A percentile compares a stretch with the other conserved stretches of the same genome.
Conservation (phyloP, 1,140 invertebrate genomes). For the Oreohelix idahoensis region DNA sequence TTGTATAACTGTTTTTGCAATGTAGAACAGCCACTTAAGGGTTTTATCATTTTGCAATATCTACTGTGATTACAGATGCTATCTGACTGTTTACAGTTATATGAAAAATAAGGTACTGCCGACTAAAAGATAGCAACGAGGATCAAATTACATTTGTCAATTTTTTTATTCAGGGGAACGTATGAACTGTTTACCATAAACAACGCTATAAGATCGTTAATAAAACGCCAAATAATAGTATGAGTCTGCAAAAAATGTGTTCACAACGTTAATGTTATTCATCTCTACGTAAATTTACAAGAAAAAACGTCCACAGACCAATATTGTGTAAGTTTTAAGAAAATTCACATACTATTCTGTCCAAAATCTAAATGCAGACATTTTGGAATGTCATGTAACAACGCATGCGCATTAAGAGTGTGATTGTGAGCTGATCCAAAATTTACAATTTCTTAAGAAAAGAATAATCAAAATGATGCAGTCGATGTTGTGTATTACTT, state of each 20-base stretch:
- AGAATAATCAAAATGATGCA: too few relatives aligned
- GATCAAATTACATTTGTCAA: too few relatives aligned
- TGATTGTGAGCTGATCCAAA: too few relatives aligned
- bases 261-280: background rate
- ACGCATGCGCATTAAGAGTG: constrained; percentile 29
- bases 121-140: too few relatives aligned
- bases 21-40: background rate
- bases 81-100: background rate
- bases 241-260: too few relatives aligned
- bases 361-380: constrained; percentile 11
- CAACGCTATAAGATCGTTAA: background rate
- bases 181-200: constrained; percentile 22
- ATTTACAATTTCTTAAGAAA: too few relatives aligned
- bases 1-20: background rate
- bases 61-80: background rate
- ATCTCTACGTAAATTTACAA: background rate
- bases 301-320: background rate
- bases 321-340: background rate
- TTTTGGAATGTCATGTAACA: constrained; percentile 25
- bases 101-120: too few relatives aligned
- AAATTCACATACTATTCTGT: background rate
- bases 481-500: too few relatives aligned
- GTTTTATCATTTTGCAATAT: background rate
- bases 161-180: too few relatives aligned
- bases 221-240: background rate